A percentile compares a stretch with the other conserved stretches of the same genome.
Conservation (phyloP, 2,113 vertebrate species). For the Geococcyx californianus region DNA sequence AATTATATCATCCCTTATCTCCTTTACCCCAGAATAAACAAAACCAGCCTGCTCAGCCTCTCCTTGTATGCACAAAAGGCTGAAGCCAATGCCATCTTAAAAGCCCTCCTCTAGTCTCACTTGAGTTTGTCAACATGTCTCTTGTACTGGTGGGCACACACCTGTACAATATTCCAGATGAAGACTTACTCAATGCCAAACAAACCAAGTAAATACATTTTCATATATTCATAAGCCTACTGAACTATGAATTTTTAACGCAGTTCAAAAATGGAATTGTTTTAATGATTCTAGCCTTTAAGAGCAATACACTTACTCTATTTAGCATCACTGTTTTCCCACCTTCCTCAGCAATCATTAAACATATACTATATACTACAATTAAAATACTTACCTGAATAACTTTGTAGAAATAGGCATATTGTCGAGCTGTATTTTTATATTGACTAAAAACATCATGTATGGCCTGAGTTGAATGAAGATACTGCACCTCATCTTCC, state of each 20-base stretch:
- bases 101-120: not conserved
- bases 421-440: constrained; percentile 97
- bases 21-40: not conserved
- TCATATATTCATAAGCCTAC: not conserved
- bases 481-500: constrained; percentile 90
- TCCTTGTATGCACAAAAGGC: not conserved
- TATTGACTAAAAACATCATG: constrained; percentile 96
- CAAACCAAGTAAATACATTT: not conserved
- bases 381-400: constrained; percentile 83
- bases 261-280: not conserved
- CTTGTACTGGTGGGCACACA: not conserved
- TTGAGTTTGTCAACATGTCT: not conserved
- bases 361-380: not conserved
- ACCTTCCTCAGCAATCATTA: not conserved
- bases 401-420: constrained; percentile 98
- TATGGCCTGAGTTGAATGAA: constrained; percentile 92
- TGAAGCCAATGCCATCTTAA: not conserved
- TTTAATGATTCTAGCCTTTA: not conserved
- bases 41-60: not conserved
- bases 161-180: not conserved
- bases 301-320: not conserved
- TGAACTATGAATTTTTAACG: not conserved
- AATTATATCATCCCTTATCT: not conserved
- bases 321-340: not conserved
- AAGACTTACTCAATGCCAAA: not conserved